Evolutionary conservation across 2,113 vertebrate genomes (phyloP), one percentile per base, ranked within the genome.

Genomic region (Bos javanicus): DNA sequence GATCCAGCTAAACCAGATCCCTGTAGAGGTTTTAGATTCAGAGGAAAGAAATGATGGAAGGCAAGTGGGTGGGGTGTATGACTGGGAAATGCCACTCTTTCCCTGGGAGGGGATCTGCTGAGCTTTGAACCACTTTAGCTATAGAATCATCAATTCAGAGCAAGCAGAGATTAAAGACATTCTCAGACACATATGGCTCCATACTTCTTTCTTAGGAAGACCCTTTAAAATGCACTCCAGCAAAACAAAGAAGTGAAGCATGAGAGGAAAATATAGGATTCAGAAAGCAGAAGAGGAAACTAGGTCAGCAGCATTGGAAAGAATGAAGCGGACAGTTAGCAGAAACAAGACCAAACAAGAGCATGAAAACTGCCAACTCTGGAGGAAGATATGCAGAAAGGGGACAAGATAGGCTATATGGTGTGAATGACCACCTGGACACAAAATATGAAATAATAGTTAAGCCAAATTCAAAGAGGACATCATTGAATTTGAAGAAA

Each of bases 391-490:
- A 7, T 60, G 6, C 30, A 52, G 36, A 64, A 36, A 28, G 21
- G 14, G 11, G 17, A 21, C 13, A 11, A 43, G 6, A n/a, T 0
- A 46, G 12, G 16, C 36, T 21, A 21, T 14, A 50, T 28, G 10
- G 33, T 30, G 23, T 28, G 6, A 54, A 36, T n/a, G n/a, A n/a
- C n/a, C n/a, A 85, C 4, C 30, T 46, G 19, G 36, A 83, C 71
- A n/a, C 0, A 17, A 93, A 97, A 67, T 67, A 95, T 46, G 26
- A 93, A 91, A n/a, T 46, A 80, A 90, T 2, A 76, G 36, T 43
- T 91, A n/a, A 80, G 48, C 36, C 59, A 54, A 54, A 71, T 93
- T 84, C 87, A 88, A 80, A 93, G n/a, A 60, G 12, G 50, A 91
- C 50, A 90, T 80, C 26, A 56, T 4, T 84, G 64, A 84, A 9